Evolutionary conservation across 2,113 vertebrate species (phyloP).

Genomic region (Leucoraja erinaceus): DNA sequence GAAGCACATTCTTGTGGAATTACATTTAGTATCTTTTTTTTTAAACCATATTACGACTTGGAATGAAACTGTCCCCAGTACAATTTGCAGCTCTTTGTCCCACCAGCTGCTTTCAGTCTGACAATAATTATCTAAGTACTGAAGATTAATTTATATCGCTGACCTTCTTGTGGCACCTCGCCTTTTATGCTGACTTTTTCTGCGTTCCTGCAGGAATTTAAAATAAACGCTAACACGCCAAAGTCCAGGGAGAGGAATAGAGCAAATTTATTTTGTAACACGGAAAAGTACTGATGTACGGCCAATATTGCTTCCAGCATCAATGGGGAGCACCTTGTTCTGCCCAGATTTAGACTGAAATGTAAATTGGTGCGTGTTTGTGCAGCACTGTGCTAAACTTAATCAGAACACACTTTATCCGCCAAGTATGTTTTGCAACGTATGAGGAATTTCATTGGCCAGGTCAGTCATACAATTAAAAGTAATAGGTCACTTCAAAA

Average conservation of each 20-base stretch:
- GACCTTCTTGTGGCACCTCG: neutral
- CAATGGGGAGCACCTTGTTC: neutral
- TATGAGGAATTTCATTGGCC: too few species aligned
- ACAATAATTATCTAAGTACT: conserved; percentile 1
- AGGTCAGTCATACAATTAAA: too few species aligned
- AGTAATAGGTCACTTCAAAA: too few species aligned
- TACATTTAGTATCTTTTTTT: neutral
- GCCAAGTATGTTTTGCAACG: too few species aligned
- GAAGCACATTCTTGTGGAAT: neutral
- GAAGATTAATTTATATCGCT: neutral
- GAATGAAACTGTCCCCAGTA: neutral
- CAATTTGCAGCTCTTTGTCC: neutral
- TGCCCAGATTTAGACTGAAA: neutral
- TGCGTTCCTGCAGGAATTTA: neutral
- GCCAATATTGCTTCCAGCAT: neutral
- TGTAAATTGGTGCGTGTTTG: too few species aligned
- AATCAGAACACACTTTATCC: too few species aligned
- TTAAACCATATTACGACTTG: neutral
- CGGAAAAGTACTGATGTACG: neutral
- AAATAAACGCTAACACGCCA: neutral
- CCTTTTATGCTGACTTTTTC: neutral
- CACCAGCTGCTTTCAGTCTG: neutral
- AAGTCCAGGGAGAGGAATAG: neutral
- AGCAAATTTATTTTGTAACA: neutral
- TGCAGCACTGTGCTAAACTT: too few species aligned